phyloP scores from a whole-genome alignment of 2,113 vertebrate species.

The Ceratotherium simum region DNA sequence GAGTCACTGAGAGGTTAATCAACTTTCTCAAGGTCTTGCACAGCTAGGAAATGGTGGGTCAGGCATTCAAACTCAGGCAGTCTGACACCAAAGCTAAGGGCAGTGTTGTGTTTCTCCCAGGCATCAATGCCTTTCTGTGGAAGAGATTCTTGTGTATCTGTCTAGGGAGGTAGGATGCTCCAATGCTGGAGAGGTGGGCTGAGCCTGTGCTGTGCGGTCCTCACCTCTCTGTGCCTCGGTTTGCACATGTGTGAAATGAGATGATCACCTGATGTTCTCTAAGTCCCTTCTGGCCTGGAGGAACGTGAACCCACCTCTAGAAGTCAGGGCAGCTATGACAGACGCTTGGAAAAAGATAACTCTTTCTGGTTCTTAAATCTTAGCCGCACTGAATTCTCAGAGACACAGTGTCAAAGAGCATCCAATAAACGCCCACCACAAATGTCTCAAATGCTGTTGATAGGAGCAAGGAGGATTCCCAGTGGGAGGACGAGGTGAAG shows the following conservation, averaged over 20 bases:
- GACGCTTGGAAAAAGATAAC: background rate
- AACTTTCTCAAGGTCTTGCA: background rate
- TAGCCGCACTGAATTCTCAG: background rate
- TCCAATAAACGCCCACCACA: background rate
- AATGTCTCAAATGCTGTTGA: background rate
- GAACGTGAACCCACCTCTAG: background rate
- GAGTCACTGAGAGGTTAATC: background rate
- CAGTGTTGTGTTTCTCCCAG: fast-evolving
- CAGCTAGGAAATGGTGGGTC: background rate
- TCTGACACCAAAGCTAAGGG: background rate
- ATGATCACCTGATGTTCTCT: background rate
- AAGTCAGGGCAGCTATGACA: background rate
- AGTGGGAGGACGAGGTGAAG: background rate
- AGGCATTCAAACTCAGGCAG: background rate
- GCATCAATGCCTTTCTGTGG: fast-evolving
- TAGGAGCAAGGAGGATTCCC: background rate
- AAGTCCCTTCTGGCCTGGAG: background rate
- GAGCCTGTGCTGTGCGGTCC: background rate
- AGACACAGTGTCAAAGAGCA: background rate
- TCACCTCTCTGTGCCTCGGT: background rate
- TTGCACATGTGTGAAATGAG: background rate
- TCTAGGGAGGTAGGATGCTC: background rate
- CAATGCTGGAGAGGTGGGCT: background rate
- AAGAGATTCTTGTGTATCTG: background rate
- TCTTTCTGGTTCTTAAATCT: background rate